Conservation (phyloP, 1,140 invertebrate genomes). For the Drosophila willistoni region DNA sequence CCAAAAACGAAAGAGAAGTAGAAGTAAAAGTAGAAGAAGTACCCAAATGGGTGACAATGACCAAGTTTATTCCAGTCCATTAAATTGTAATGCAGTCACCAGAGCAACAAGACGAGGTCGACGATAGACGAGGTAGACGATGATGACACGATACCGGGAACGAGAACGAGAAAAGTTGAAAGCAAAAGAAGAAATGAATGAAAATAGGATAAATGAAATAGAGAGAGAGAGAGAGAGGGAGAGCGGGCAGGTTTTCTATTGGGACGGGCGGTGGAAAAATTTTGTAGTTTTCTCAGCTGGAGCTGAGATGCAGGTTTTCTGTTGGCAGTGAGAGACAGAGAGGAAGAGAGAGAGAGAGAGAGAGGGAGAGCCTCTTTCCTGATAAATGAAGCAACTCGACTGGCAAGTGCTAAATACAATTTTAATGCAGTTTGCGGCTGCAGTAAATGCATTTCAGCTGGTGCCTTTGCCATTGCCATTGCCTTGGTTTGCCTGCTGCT, state of each 20-base stretch:
- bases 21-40: constrained; percentile 6
- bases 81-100: constrained; percentile 50
- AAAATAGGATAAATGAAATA: no score
- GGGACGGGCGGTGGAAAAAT: not conserved
- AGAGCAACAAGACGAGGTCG: not conserved
- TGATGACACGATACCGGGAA: not conserved
- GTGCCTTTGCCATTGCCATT: constrained; percentile 53
- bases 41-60: constrained; percentile 43
- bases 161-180: constrained; percentile 1
- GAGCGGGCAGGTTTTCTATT: constrained; percentile 2
- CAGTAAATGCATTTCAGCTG: constrained; percentile 70
- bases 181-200: not conserved
- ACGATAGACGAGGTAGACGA: not conserved
- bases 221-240: not conserved
- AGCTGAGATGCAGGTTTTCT: constrained; percentile 1
- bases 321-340: not conserved
- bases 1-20: not conserved
- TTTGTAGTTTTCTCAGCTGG: constrained; percentile 19
- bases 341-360: no score
- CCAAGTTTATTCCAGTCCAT: constrained; percentile 74
- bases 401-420: constrained; percentile 74
- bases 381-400: constrained; percentile 49
- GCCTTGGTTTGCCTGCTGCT: constrained; percentile 43
- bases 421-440: constrained; percentile 80
- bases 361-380: not conserved